These are phyloP conservation scores for Pseudanteris insignis DNA, from an alignment of 2,888 invertebrate species.

Conservation along the genomic window DNA sequence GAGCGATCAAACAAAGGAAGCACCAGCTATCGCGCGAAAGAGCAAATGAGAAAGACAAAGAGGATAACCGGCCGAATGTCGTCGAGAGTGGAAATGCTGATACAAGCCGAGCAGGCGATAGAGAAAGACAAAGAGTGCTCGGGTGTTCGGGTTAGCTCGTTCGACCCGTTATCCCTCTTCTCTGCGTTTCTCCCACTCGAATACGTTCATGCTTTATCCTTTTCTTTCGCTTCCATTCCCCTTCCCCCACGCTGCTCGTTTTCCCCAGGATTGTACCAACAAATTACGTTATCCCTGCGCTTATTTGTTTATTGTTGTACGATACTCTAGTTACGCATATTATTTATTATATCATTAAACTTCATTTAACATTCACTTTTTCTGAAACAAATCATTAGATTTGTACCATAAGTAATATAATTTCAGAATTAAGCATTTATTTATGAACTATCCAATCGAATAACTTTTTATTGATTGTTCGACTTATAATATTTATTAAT, in stretches of 20 bases:
- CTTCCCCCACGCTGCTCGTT: constrained; percentile 9
- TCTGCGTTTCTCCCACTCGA: constrained; percentile 35
- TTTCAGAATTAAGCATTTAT: too few species aligned
- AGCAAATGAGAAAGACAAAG: constrained; percentile 23
- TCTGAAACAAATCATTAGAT: too few species aligned
- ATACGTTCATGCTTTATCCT: constrained; percentile 21
- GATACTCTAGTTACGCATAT: too few species aligned
- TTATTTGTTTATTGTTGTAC: background rate
- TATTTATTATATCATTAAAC: too few species aligned
- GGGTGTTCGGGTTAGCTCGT: constrained; percentile 65
- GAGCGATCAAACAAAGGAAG: constrained; percentile 27
- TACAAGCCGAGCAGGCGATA: constrained; percentile 19
- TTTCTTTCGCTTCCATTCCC: constrained; percentile 23
- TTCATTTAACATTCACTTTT: too few species aligned
- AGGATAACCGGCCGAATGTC: constrained; percentile 34
- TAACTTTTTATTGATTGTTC: too few species aligned
- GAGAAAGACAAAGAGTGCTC: constrained; percentile 46
- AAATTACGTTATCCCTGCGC: background rate
- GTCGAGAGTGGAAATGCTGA: constrained; percentile 22
- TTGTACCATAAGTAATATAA: background rate
- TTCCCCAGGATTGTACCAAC: constrained; percentile 10
- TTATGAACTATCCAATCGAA: too few species aligned
- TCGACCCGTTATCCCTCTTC: constrained; percentile 66
- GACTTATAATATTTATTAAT: too few species aligned
- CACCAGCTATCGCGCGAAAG: constrained; percentile 12